phyloP scores from a whole-genome alignment of 2,797 vertebrate species.

The Anolis apletophallus region DNA sequence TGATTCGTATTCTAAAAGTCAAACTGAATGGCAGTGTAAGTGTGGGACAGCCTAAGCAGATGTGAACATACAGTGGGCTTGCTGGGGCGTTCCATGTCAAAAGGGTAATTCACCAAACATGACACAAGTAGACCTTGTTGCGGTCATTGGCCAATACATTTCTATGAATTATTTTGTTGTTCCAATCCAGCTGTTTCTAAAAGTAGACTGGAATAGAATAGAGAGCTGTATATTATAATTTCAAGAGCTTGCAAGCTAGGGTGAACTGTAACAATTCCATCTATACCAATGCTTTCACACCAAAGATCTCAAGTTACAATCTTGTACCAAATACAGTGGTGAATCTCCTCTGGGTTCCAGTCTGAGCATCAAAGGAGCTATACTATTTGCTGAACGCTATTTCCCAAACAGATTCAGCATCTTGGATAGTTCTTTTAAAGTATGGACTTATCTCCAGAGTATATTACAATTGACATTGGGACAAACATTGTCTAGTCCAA shows the following conservation, averaged over 20 bases:
- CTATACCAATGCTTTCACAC: accelerated
- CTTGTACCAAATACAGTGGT: not conserved
- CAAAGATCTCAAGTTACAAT: not conserved
- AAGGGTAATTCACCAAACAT: not conserved
- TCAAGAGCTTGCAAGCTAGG: conserved; percentile 26
- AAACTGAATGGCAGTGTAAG: conserved; percentile 75
- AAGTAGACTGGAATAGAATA: conserved; percentile 22
- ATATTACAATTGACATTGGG: no score
- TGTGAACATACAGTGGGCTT: not conserved
- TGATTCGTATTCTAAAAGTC: conserved; percentile 86
- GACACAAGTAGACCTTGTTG: not conserved
- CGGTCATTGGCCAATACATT: not conserved
- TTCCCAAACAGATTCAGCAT: no score
- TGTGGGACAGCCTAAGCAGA: conserved; percentile 38
- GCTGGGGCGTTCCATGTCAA: not conserved
- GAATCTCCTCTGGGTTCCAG: no score
- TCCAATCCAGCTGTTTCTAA: not conserved
- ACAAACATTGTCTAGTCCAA: no score
- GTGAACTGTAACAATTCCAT: not conserved
- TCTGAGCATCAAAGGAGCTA: no score
- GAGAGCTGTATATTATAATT: not conserved
- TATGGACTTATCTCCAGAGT: no score
- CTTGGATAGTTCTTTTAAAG: no score
- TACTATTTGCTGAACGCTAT: no score
- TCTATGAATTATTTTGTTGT: conserved; percentile 25